Conservation (phyloP, 2,888 invertebrate species). For the Heterodera filipjevi region DNA sequence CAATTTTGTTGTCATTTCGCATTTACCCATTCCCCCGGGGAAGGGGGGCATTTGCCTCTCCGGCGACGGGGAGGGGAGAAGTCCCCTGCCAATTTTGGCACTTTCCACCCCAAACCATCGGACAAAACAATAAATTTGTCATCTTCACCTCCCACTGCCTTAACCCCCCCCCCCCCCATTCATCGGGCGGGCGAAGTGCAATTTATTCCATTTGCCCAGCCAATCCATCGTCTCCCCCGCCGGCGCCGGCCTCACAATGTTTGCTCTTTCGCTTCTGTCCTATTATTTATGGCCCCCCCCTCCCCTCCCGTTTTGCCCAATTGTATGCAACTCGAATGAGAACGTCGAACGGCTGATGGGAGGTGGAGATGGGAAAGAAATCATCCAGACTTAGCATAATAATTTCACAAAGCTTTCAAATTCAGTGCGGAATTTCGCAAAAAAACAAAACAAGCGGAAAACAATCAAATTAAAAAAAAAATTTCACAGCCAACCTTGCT, state of each 20-base stretch:
- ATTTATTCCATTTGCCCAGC: conserved; percentile 12
- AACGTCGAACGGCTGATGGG: background rate
- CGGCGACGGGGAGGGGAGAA: background rate
- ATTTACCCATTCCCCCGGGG: conserved; percentile 1
- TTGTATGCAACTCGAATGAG: conserved; percentile 1
- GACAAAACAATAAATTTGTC: conserved; percentile 17
- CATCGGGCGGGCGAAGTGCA: background rate
- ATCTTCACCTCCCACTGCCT: background rate
- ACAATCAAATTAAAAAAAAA: background rate
- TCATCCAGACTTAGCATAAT: too few species aligned
- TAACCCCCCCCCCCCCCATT: too few species aligned
- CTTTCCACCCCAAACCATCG: background rate
- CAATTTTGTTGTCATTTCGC: conserved; percentile 7
- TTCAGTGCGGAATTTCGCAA: background rate
- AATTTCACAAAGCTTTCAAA: too few species aligned
- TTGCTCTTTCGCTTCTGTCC: conserved; percentile 16
- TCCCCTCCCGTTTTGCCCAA: background rate
- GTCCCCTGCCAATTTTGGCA: background rate
- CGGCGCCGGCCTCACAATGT: background rate
- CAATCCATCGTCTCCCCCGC: background rate
- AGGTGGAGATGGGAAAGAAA: too few species aligned
- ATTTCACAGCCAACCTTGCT: conserved; percentile 19
- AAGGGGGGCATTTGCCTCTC: conserved; percentile 11
- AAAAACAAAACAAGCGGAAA: too few species aligned
- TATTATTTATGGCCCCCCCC: conserved; percentile 21